These are phyloP conservation scores for Sebastes nivosus DNA, from an alignment of 2,797 vertebrate species.

Conservation along the genomic window DNA sequence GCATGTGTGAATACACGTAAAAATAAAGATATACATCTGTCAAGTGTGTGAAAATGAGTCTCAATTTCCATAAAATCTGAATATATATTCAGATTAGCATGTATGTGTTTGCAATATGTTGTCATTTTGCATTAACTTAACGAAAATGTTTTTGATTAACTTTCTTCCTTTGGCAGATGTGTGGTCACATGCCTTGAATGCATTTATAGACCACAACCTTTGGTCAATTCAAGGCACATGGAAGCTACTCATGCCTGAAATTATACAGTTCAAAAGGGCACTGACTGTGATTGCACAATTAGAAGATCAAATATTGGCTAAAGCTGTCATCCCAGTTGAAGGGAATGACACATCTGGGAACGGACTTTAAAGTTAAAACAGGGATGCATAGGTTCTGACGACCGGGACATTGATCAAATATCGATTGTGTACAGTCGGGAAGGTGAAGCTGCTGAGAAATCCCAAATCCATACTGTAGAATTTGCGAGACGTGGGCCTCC, in stretches of 20 bases:
- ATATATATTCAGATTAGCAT: not conserved
- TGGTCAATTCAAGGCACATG: conserved; percentile 1
- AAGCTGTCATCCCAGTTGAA: conserved; percentile 41
- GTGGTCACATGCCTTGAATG: not conserved
- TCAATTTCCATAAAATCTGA: too few relatives aligned
- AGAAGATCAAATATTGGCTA: conserved; percentile 72
- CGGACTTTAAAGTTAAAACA: conserved; percentile 55
- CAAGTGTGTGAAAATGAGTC: not conserved
- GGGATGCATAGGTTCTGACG: conserved; percentile 32
- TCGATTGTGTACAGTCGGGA: conserved; percentile 71
- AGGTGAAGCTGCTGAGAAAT: conserved; percentile 71
- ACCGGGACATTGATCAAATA: conserved; percentile 75
- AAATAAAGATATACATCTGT: not conserved
- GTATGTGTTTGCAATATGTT: not conserved
- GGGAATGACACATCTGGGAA: conserved; percentile 30
- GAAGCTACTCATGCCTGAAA: conserved; percentile 40
- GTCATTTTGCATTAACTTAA: not conserved
- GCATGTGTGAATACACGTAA: not conserved
- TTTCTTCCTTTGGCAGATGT: not conserved
- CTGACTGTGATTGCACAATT: conserved; percentile 35
- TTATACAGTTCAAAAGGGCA: conserved; percentile 58
- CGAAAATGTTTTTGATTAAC: not conserved
- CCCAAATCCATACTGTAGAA: conserved; percentile 61
- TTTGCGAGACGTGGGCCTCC: conserved; percentile 44
- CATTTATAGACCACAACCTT: not conserved